Evolutionary conservation across 2,113 vertebrate genomes (phyloP).

Genomic region (Panthera leo): DNA sequence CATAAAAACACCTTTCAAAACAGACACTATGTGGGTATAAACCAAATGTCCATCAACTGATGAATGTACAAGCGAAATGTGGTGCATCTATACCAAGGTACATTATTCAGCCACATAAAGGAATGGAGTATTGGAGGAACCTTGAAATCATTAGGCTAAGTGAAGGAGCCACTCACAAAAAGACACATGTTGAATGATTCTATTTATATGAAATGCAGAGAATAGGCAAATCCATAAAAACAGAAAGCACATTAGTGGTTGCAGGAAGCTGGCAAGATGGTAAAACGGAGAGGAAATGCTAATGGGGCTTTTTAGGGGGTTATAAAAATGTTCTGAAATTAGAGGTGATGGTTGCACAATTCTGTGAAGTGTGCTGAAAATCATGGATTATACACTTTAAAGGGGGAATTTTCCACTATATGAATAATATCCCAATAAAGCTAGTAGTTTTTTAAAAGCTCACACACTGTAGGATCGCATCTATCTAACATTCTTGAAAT

Average conservation of each 20-base stretch:
- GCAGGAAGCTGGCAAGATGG: not conserved
- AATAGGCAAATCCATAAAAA: not conserved
- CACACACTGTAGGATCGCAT: not conserved
- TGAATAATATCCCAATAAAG: not conserved
- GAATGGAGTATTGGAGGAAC: not conserved
- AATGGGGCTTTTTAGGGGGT: not conserved
- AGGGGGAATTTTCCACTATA: not conserved
- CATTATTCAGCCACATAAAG: not conserved
- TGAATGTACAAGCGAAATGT: not conserved
- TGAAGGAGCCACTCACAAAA: not conserved
- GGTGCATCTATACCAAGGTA: not conserved
- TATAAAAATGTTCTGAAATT: not conserved
- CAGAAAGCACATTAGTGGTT: not conserved
- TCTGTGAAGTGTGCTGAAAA: not conserved
- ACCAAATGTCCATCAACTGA: not conserved
- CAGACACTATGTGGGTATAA: not conserved
- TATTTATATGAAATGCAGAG: not conserved
- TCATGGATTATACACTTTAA: not conserved
- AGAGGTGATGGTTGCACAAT: not conserved
- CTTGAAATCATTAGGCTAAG: not conserved
- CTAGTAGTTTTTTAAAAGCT: not conserved
- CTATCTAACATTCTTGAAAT: slow-evolving; percentile 1
- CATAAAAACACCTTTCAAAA: not conserved
- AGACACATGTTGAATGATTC: not conserved
- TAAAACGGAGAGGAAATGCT: not conserved